Conservation (phyloP, 2,888 invertebrate genomes). For the Automeris io region DNA sequence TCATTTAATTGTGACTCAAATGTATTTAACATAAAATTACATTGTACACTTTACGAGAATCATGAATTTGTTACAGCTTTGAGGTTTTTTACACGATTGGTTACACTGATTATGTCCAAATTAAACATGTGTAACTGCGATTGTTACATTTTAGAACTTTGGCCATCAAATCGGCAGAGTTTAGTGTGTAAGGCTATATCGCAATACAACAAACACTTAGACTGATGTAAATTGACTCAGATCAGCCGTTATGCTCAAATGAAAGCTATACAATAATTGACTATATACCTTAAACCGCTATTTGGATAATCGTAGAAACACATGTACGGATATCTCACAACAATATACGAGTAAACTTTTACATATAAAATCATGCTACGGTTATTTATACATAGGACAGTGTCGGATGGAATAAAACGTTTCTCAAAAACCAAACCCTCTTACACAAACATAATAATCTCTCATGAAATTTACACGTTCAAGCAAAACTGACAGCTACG, state of each 20-base stretch:
- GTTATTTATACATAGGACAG: not conserved
- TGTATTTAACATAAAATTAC: too few species aligned
- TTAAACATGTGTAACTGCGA: too few species aligned
- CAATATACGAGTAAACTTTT: not conserved
- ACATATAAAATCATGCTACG: not conserved
- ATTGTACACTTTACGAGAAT: too few species aligned
- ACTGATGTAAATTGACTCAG: constrained; percentile 46
- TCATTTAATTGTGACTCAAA: too few species aligned
- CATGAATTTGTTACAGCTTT: too few species aligned
- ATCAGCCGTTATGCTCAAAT: constrained; percentile 49
- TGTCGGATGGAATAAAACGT: not conserved
- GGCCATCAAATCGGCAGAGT: too few species aligned
- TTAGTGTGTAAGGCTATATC: constrained; percentile 39
- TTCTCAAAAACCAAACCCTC: not conserved
- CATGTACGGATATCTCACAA: constrained; percentile 10
- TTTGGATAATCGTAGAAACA: constrained; percentile 34
- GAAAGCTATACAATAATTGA: constrained; percentile 73
- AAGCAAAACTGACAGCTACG: not conserved
- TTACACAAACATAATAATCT: not conserved
- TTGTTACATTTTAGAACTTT: too few species aligned
- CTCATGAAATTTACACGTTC: not conserved
- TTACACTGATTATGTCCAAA: too few species aligned
- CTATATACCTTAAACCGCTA: constrained; percentile 73
- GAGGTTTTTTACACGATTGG: too few species aligned
- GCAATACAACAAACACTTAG: constrained; percentile 30